Evolutionary conservation across 2,888 invertebrate species (phyloP), one percentile per base, ranked within the genome.

Genomic region (Asteroscopus sphinx): DNA sequence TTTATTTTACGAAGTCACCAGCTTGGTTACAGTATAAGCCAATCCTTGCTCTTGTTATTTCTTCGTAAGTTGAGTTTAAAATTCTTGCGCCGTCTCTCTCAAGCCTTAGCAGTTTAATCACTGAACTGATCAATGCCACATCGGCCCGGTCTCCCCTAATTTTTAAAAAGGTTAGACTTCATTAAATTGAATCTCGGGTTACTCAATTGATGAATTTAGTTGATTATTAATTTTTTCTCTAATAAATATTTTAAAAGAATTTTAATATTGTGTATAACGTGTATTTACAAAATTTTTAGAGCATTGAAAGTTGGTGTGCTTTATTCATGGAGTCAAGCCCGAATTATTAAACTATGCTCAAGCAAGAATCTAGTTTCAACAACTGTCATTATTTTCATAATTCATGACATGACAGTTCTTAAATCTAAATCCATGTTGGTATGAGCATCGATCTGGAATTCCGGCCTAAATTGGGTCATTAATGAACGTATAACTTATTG

Each of bases 111-210:
- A 7, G 6, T 36, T 49, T 26, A 13, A 36, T 25, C 35, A 35
- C 21, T n/a, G 42, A 41, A 45, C 36, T 11, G 36, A 59, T 32
- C 12, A 21, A 2, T 17, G 28, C 32, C 33, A 37, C 11, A 28
- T 32, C 12, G 4, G 7, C 30, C 46, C 21, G 17, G 5, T 11
- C 37, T 68, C 63, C 73, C 26, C 53, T 46, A 36, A 3, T 67
- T 55, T 51, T 45, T 45, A 56, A 35, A 47, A 49, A 62, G 47
- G 63, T 58, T 55, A 53, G 11, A 53, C 42, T 61, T 70, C 26
- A 69, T 69, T 66, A 51, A 33, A 65, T 42, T 40, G 32, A 54
- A n/a, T 53, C 48, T 56, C 30, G 41, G 44, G 32, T 49, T 60
- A 51, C 48, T 53, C 33, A 21, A 58, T 66, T 47, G 42, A 49